Conservation (phyloP, 2,113 vertebrate species). For the Procavia capensis region DNA sequence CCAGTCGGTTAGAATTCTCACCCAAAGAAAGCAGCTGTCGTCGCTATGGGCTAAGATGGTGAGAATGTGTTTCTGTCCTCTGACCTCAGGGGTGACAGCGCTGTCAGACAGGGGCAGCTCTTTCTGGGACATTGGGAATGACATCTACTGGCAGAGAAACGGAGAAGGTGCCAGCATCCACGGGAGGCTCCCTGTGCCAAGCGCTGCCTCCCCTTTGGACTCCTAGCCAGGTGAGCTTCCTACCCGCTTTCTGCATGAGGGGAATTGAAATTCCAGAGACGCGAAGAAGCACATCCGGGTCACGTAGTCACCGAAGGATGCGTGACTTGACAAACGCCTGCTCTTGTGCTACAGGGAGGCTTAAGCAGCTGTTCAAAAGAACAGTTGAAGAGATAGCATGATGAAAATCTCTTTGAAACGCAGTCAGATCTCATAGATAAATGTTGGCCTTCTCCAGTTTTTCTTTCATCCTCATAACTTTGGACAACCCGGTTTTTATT, state of each 20-base stretch:
- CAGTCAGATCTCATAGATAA: slow-evolving; percentile 53
- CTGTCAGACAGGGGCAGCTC: background rate
- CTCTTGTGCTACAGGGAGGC: background rate
- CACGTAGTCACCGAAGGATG: background rate
- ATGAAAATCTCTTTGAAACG: slow-evolving; percentile 45
- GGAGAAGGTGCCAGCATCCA: fast-evolving
- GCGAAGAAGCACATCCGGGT: background rate
- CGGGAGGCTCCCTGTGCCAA: fast-evolving
- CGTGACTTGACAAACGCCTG: background rate
- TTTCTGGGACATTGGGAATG: fast-evolving
- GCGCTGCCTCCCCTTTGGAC: fast-evolving
- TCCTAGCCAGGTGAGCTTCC: background rate
- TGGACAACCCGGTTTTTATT: slow-evolving; percentile 78
- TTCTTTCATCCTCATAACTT: slow-evolving; percentile 68
- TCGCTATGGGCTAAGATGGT: background rate
- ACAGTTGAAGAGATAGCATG: background rate
- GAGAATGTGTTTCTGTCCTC: background rate
- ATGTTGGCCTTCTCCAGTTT: slow-evolving; percentile 17
- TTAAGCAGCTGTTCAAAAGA: background rate
- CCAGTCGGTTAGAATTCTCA: background rate
- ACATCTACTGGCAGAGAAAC: fast-evolving
- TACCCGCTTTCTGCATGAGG: background rate
- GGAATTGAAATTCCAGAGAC: background rate
- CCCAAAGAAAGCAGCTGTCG: background rate
- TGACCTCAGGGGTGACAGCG: background rate